Evolutionary conservation across 2,113 vertebrate genomes (phyloP).

Genomic region (Colaptes auratus): DNA sequence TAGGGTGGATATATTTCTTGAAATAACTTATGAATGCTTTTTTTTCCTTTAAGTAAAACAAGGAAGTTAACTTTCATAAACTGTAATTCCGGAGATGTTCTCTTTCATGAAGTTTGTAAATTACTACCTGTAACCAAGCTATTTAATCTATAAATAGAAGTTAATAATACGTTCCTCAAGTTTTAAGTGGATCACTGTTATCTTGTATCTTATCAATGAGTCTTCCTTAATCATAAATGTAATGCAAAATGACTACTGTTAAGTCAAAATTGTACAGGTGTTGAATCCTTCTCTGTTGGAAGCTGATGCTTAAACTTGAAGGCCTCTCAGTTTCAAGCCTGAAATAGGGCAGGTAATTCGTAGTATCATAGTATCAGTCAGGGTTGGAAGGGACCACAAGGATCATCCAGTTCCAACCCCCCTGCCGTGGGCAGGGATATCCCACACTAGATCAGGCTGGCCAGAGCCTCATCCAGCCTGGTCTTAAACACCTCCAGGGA

Average conservation of each 20-base stretch:
- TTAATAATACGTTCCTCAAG: neutral
- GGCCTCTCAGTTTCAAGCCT: neutral
- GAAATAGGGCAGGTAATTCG: neutral
- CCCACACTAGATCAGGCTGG: no score
- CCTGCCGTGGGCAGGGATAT: no score
- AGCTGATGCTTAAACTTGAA: neutral
- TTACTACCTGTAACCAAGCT: neutral
- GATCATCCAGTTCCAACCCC: no score
- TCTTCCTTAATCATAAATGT: neutral
- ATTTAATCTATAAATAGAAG: neutral
- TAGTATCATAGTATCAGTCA: no score
- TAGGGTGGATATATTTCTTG: neutral
- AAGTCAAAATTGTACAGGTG: neutral
- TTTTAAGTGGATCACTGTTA: slow-evolving; percentile 1
- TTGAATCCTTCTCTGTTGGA: neutral
- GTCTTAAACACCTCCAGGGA: no score
- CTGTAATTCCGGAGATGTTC: neutral
- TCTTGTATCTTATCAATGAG: neutral
- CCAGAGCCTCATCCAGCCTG: no score
- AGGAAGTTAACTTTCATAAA: neutral
- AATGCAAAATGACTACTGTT: neutral
- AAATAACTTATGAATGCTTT: neutral
- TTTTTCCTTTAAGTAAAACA: neutral
- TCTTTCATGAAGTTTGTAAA: slow-evolving; percentile 12
- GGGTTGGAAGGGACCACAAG: no score